Conservation (phyloP, 92 coral and sea anemone genomes). For the Phenganax stokvisi region DNA sequence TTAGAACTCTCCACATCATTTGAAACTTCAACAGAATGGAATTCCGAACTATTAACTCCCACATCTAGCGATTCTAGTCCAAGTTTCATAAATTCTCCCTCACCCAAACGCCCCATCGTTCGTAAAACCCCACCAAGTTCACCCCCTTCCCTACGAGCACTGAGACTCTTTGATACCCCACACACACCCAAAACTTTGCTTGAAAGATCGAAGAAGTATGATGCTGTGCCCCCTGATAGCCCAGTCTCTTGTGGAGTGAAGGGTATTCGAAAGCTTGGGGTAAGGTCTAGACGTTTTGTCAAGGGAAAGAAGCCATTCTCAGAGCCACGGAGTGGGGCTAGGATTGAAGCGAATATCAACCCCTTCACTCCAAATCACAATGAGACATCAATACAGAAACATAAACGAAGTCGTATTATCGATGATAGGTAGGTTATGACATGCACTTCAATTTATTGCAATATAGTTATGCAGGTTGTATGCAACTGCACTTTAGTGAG, state of each 20-base stretch:
- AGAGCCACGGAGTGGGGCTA: conserved; percentile 52
- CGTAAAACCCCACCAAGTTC: conserved; percentile 63
- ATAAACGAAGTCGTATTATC: conserved; percentile 61
- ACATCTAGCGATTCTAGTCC: conserved; percentile 38
- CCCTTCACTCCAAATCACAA: conserved; percentile 92
- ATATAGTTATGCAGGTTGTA: neutral
- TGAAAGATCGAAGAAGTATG: conserved; percentile 63
- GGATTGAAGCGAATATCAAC: conserved; percentile 79
- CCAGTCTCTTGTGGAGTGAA: conserved; percentile 3
- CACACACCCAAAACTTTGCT: conserved; percentile 95
- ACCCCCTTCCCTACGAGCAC: conserved; percentile 87
- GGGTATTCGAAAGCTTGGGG: conserved; percentile 36
- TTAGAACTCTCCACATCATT: neutral
- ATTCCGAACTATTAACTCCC: conserved; percentile 33
- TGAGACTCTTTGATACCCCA: conserved; percentile 89
- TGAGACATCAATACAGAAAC: conserved; percentile 54
- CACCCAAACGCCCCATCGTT: neutral
- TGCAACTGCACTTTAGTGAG: neutral
- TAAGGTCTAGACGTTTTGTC: conserved; percentile 64
- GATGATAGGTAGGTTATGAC: conserved; percentile 48
- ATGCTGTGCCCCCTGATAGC: conserved; percentile 51
- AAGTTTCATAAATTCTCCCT: neutral
- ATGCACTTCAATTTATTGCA: neutral
- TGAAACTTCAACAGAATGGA: conserved; percentile 24
- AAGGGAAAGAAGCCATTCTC: conserved; percentile 67